Conservation (phyloP, 2,113 vertebrate species). For the Carassius carassius region DNA sequence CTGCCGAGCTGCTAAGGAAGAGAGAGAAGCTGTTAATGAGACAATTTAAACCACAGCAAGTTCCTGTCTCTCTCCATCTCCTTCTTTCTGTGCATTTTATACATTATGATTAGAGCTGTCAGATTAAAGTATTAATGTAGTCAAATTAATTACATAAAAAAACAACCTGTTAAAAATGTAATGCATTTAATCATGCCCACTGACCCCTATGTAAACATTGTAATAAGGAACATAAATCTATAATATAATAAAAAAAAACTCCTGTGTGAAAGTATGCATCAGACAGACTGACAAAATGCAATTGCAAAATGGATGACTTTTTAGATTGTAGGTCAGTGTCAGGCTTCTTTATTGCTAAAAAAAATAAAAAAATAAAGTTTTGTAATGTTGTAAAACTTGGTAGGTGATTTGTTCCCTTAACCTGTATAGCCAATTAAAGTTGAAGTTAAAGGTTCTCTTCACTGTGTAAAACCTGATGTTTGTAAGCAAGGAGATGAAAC, state of each 20-base stretch:
- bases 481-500: background rate
- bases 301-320: background rate
- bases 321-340: background rate
- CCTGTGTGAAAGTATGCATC: background rate
- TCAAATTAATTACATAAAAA: background rate
- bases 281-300: background rate
- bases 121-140: background rate
- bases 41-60: constrained; percentile 25
- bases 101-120: constrained; percentile 3
- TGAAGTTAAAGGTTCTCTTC: background rate
- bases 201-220: background rate
- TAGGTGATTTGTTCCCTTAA: background rate
- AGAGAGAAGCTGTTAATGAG: constrained; percentile 41
- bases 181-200: background rate
- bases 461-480: constrained; percentile 26
- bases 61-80: background rate
- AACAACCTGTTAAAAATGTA: background rate
- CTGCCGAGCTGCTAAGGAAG: background rate
- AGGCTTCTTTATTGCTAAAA: background rate
- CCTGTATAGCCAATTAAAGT: background rate
- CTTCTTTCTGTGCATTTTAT: constrained; percentile 6
- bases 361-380: background rate
- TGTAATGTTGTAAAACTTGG: background rate
- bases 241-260: background rate
- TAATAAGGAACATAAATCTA: background rate